Conservation (phyloP, 2,888 invertebrate genomes). For the Chrysopilus asiliformis region DNA sequence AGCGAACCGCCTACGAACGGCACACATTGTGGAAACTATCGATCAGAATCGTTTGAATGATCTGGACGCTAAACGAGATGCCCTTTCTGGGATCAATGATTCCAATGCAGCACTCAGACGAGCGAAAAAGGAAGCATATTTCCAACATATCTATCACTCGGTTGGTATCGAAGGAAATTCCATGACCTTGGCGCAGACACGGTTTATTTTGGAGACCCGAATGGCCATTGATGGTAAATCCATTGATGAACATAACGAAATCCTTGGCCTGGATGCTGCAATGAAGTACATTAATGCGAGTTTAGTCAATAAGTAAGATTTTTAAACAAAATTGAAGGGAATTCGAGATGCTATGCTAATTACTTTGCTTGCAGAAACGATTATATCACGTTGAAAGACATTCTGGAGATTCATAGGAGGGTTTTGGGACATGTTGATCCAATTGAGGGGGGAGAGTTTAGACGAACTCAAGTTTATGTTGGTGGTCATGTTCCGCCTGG, state of each 20-base stretch:
- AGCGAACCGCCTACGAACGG: constrained; percentile 69
- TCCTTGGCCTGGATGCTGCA: constrained; percentile 85
- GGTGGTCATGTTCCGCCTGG: constrained; percentile 90
- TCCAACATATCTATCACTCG: constrained; percentile 91
- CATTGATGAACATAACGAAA: constrained; percentile 93
- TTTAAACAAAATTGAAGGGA: too few species aligned
- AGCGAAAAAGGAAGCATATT: constrained; percentile 90
- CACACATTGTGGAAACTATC: constrained; percentile 76
- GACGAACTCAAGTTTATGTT: constrained; percentile 85
- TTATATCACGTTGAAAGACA: constrained; percentile 67
- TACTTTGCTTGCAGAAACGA: constrained; percentile 44
- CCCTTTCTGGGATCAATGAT: constrained; percentile 68
- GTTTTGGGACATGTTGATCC: constrained; percentile 94
- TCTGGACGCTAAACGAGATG: constrained; percentile 71
- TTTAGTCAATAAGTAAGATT: constrained; percentile 47
- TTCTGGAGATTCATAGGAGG: constrained; percentile 81
- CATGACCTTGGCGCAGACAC: constrained; percentile 82
- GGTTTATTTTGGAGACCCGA: constrained; percentile 82
- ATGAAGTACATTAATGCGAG: constrained; percentile 85
- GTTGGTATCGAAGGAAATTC: constrained; percentile 97
- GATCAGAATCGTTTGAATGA: constrained; percentile 48
- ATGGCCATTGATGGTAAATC: constrained; percentile 81
- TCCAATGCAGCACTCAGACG: constrained; percentile 65
- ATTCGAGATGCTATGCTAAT: background rate
- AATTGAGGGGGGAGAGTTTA: constrained; percentile 74